Conservation (phyloP, 2,113 vertebrate species). For the Cyprinodon brontotheroides region DNA sequence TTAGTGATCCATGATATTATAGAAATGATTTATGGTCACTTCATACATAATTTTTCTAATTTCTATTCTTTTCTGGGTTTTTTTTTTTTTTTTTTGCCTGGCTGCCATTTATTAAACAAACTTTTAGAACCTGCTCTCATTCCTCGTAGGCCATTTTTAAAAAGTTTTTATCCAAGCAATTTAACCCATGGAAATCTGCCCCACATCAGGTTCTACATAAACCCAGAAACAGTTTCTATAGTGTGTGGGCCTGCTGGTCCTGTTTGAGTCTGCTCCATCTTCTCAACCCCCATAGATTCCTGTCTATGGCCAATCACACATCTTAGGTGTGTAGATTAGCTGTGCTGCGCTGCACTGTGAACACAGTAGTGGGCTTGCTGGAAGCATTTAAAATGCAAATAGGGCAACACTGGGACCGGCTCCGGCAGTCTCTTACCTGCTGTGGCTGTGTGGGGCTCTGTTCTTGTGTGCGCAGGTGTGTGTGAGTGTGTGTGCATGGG, state of each 20-base stretch:
- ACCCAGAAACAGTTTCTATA: neutral
- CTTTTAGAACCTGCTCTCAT: neutral
- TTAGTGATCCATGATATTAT: too few relatives aligned
- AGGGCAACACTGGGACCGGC: constrained; percentile 73
- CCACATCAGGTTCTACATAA: neutral
- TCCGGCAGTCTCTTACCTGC: constrained; percentile 85
- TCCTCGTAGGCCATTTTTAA: neutral
- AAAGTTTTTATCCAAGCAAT: neutral
- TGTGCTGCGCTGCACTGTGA: constrained; percentile 68
- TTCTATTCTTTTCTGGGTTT: neutral
- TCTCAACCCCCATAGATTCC: constrained; percentile 50
- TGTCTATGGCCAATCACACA: constrained; percentile 59
- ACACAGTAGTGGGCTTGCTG: constrained; percentile 72
- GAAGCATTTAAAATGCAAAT: constrained; percentile 88
- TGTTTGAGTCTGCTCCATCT: constrained; percentile 37
- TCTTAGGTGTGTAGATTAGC: constrained; percentile 81
- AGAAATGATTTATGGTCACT: too few relatives aligned
- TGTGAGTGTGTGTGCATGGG: neutral
- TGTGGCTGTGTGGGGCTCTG: constrained; percentile 42
- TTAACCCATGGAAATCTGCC: neutral
- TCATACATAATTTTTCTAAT: too few relatives aligned
- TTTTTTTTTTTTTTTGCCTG: too few relatives aligned
- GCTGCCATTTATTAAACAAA: fast-evolving
- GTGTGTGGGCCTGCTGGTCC: constrained; percentile 21
- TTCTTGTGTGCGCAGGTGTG: constrained; percentile 31